phyloP scores from a whole-genome alignment of 2,113 vertebrate species.

The Epinephelus fuscoguttatus region DNA sequence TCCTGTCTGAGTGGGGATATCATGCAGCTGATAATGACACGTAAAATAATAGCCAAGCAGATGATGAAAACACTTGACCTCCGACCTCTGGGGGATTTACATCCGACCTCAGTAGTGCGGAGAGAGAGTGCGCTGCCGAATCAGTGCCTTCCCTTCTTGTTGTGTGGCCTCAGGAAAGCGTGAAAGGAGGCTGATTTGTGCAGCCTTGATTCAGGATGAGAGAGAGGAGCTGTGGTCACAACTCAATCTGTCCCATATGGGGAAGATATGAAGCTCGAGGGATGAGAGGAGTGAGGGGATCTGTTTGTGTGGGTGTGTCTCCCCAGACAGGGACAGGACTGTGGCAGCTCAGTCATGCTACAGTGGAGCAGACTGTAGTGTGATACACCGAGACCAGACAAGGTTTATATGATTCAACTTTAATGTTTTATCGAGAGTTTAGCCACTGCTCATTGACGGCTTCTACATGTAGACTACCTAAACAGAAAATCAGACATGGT shows the following conservation, averaged over 20 bases:
- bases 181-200: conserved; percentile 80
- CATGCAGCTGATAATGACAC: conserved; percentile 66
- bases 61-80: conserved; percentile 74
- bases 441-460: not conserved
- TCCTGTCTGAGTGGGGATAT: conserved; percentile 63
- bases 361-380: not conserved
- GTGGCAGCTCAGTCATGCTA: conserved; percentile 29
- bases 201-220: conserved; percentile 77
- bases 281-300: conserved; percentile 39
- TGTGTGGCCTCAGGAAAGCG: conserved; percentile 80
- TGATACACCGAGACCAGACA: not conserved
- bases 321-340: conserved; percentile 18
- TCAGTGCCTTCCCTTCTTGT: conserved; percentile 64
- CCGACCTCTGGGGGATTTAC: conserved; percentile 56
- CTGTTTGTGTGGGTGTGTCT: conserved; percentile 7
- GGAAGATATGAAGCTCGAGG: conserved; percentile 68
- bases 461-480: not conserved
- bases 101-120: conserved; percentile 58
- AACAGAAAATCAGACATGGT: not conserved
- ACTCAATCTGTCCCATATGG: conserved; percentile 83
- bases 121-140: conserved; percentile 50
- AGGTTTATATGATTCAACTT: not conserved
- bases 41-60: conserved; percentile 62
- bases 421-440: no score
- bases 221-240: conserved; percentile 74